Base-by-base conservation (phyloP, 2,113 vertebrate genomes). In the Sterna hirundo region DNA sequence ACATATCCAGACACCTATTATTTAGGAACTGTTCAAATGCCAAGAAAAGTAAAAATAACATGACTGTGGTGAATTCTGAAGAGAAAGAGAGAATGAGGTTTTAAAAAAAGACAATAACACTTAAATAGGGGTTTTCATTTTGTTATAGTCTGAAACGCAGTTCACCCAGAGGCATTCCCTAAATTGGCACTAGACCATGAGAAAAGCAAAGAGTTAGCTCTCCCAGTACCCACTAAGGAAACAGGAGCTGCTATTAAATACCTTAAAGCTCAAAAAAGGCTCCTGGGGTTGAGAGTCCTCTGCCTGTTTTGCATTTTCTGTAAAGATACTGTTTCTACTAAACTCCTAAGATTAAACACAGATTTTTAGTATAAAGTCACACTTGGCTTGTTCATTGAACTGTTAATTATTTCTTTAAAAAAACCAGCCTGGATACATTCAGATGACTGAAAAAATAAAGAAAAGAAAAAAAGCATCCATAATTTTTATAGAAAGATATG, bases 291-390 rank as follows among this genome's bases (percentile, higher is more conserved):
- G 68, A 79, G 11, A 70, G 85, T 75, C 65, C 44, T 86, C 47
- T 88, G 27, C 29, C 49, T 93, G 30, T 44, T 97, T 90, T 94
- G 55, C 92, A 92, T 95, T 93, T 89, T 65, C 26, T 91, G 12
- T 60, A 47, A 95, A 77, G 15, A 58, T 81, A 38, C 32, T 66
- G 10, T 72, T 90, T 66, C 64, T 78, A 58, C 71, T 91, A 68
- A 90, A 83, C 38, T 91, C 42, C 58, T 90, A 62, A 87, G 83
- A 66, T 92, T 84, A 88, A 90, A 81, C n/a, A 51, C 38, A 51
- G 75, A 64, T 58, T 92, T 93, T 93, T 88, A 88, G 6, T 77
- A 47, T 85, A 69, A 93, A 95, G 15, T 7, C 80, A 66, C 69
- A 62, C 38, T 82, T 90, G 82, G 47, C 8, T 69, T 78, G 18